Evolutionary conservation across 2,888 invertebrate species (phyloP).

Genomic region (Lamellibrachia columna): DNA sequence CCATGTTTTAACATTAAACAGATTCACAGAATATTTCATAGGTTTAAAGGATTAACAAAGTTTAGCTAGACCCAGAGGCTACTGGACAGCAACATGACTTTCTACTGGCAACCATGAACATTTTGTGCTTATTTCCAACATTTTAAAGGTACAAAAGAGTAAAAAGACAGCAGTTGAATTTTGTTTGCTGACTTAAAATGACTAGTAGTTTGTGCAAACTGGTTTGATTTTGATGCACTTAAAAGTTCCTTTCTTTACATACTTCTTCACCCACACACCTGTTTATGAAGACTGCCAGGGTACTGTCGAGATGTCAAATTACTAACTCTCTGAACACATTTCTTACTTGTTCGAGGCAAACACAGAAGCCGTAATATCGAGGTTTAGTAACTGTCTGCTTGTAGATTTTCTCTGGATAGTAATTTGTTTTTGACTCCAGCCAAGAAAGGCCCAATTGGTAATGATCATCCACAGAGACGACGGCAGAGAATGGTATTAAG

Average conservation of each 20-base stretch:
- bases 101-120: too few species aligned
- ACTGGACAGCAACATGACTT: neutral
- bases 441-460: neutral
- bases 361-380: too few species aligned
- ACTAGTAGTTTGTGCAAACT: neutral
- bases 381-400: neutral
- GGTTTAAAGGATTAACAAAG: neutral
- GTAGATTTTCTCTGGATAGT: neutral
- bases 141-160: neutral
- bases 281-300: neutral
- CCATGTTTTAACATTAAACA: neutral
- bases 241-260: neutral
- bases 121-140: neutral
- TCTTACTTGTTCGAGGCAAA: too few species aligned
- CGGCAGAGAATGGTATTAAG: neutral
- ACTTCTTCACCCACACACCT: neutral
- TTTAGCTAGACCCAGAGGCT: neutral
- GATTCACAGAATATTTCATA: neutral
- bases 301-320: too few species aligned
- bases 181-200: neutral
- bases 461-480: neutral
- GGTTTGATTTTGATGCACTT: neutral
- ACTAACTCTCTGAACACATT: too few species aligned
- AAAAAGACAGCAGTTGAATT: neutral
- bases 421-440: neutral